These are phyloP conservation scores for Clavelina lepadiformis DNA, from an alignment of 23 tunicate genomes.

Conservation along the genomic window DNA sequence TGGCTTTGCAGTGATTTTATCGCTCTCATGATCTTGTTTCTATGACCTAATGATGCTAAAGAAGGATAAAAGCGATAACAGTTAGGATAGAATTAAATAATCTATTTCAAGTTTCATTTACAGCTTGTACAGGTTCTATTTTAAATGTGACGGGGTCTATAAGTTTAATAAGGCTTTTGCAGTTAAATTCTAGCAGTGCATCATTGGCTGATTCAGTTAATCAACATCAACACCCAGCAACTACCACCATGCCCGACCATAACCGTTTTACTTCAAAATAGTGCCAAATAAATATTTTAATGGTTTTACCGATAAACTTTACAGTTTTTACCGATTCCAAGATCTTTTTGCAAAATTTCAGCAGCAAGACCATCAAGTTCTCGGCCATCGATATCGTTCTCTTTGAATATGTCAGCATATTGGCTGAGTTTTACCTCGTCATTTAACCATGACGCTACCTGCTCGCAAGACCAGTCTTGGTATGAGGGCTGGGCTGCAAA, in stretches of 20 bases:
- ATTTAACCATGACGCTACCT: slow-evolving; percentile 68
- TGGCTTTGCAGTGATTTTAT: slow-evolving; percentile 37
- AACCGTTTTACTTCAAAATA: too few species aligned
- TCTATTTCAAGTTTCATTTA: too few species aligned
- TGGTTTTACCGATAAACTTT: too few species aligned
- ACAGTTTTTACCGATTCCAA: slow-evolving; percentile 57
- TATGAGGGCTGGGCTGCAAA: slow-evolving; percentile 2
- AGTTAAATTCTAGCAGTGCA: too few species aligned
- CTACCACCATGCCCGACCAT: too few species aligned
- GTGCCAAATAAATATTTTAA: too few species aligned
- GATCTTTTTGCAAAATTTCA: slow-evolving; percentile 62
- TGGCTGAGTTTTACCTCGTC: slow-evolving; percentile 56
- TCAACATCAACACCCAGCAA: too few species aligned
- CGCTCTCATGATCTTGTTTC: slow-evolving; percentile 84
- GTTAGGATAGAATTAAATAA: too few species aligned
- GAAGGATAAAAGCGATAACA: background rate
- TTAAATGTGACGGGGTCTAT: too few species aligned
- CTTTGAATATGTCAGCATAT: slow-evolving; percentile 37
- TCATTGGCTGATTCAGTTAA: too few species aligned
- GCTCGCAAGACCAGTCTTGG: slow-evolving; percentile 56
- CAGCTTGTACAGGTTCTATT: too few species aligned
- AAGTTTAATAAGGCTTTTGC: too few species aligned
- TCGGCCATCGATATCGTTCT: slow-evolving; percentile 83
- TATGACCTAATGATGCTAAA: slow-evolving; percentile 84
- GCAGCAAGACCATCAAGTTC: slow-evolving; percentile 60